These are phyloP conservation scores for Acutogordius australiensis DNA, from an alignment of 2,888 invertebrate species.

Conservation along the genomic window DNA sequence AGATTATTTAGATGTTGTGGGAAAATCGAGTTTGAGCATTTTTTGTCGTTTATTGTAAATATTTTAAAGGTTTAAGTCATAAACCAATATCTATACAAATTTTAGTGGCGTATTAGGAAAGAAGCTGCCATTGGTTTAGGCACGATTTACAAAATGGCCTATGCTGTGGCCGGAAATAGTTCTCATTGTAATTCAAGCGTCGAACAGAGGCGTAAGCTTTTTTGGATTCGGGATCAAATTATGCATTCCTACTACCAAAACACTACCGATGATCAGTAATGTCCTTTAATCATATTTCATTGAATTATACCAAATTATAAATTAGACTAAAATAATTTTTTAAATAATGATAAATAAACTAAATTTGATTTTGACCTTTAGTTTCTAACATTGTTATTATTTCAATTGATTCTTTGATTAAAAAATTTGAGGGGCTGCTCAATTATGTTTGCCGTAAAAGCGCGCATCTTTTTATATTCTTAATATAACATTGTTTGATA, in stretches of 20 bases:
- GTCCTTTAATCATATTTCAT: no score
- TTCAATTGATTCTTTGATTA: no score
- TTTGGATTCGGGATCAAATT: conserved; percentile 84
- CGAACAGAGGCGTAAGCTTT: neutral
- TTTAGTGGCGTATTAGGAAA: conserved; percentile 58
- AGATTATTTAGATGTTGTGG: no score
- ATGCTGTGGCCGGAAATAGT: conserved; percentile 22
- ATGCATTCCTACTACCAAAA: conserved; percentile 56
- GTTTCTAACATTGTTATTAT: no score
- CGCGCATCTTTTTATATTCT: neutral
- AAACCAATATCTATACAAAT: no score
- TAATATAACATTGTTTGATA: neutral
- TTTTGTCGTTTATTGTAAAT: no score
- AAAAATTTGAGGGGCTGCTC: neutral
- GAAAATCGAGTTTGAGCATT: no score
- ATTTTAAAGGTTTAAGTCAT: no score
- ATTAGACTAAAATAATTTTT: no score
- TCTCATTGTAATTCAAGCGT: conserved; percentile 34
- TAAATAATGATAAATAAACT: no score
- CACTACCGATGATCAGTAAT: conserved; percentile 60
- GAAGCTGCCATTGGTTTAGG: conserved; percentile 81
- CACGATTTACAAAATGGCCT: conserved; percentile 56
- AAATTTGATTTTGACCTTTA: no score
- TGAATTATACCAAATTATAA: no score
- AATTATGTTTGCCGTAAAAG: neutral